A percentile compares a stretch with the other conserved stretches of the same genome.
phyloP scores from a whole-genome alignment of 2,797 vertebrate genomes.

The Muraenolepis orangiensis region DNA sequence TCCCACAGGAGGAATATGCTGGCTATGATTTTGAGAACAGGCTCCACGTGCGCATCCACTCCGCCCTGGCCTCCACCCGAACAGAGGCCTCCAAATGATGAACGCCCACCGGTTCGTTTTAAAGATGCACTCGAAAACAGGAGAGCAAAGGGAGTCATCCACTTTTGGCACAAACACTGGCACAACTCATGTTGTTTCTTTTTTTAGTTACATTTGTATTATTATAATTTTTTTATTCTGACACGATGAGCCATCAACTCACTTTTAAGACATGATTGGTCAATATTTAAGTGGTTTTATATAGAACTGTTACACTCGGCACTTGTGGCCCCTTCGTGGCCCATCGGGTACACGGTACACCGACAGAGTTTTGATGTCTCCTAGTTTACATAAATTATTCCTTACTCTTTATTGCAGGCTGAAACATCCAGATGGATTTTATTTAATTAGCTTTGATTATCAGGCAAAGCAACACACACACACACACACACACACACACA shows the following conservation, averaged over 20 bases:
- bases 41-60: slow-evolving; percentile 94
- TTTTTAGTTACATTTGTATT: slow-evolving; percentile 4
- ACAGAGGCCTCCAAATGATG: slow-evolving; percentile 83
- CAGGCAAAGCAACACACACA: neutral
- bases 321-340: neutral
- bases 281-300: neutral
- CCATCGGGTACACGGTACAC: neutral
- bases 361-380: neutral
- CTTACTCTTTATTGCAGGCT: neutral
- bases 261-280: neutral
- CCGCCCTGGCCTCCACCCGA: slow-evolving; percentile 86
- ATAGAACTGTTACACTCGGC: neutral
- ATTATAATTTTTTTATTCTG: neutral
- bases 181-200: slow-evolving; percentile 14
- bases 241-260: neutral
- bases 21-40: slow-evolving; percentile 99
- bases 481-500: neutral
- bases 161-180: slow-evolving; percentile 18
- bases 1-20: slow-evolving; percentile 86
- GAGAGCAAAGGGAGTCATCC: slow-evolving; percentile 11
- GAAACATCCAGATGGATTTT: neutral
- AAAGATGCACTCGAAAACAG: neutral
- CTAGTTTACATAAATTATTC: neutral
- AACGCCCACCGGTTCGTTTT: neutral
- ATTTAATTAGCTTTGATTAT: neutral